phyloP scores from a whole-genome alignment of 2,113 vertebrate genomes.

The Chamaetylas fuelleborni region DNA sequence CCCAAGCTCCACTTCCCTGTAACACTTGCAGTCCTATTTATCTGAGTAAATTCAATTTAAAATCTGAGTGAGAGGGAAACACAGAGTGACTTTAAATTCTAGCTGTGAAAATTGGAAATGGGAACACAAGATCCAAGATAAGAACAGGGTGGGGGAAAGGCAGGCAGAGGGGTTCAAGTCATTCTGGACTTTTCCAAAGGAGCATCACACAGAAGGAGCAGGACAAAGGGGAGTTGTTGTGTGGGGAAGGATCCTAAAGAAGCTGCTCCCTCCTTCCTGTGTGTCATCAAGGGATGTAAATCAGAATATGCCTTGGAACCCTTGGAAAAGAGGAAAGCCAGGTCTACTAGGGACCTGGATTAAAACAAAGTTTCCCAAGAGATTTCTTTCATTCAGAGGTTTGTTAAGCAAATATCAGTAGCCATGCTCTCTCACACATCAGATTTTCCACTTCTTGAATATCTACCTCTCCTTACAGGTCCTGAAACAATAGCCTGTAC shows the following conservation, averaged over 20 bases:
- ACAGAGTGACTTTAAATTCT: not conserved
- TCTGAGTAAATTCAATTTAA: not conserved
- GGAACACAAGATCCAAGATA: not conserved
- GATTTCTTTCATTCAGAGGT: not conserved
- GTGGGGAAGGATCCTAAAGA: not conserved
- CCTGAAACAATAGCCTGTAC: accelerated
- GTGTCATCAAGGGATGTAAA: not conserved
- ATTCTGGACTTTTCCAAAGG: not conserved
- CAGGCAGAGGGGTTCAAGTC: not conserved
- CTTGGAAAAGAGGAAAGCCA: not conserved
- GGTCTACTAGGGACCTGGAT: not conserved
- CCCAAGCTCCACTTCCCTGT: not conserved
- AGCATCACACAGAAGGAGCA: not conserved
- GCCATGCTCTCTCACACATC: not conserved
- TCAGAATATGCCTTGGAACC: not conserved
- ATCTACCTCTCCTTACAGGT: not conserved
- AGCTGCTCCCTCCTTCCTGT: not conserved
- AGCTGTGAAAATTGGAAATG: not conserved
- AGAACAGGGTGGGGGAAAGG: accelerated
- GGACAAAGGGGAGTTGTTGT: not conserved
- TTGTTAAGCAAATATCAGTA: not conserved
- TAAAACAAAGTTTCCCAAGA: not conserved
- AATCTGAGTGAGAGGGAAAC: not conserved
- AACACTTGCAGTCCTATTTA: not conserved
- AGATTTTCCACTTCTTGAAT: not conserved